Base-by-base conservation (phyloP, 2,888 invertebrate genomes). In the Pomacea canaliculata region DNA sequence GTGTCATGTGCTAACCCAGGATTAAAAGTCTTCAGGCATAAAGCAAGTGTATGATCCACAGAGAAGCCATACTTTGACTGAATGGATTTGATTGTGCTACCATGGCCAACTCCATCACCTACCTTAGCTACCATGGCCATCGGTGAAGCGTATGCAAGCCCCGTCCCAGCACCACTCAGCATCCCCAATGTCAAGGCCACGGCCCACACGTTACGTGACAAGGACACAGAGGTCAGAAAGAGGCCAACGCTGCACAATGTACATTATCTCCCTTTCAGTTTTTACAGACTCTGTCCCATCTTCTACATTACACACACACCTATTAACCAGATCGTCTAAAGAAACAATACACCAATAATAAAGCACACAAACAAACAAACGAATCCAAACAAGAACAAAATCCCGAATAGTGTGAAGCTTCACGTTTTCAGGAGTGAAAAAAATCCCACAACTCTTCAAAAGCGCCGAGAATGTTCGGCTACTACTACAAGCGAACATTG, bases 71-170 rank as follows among this genome's bases (percentile, higher is more conserved):
- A 5, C 37, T 23, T 23, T 23, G 23, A 23, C 23, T 23, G n/a
- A n/a, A n/a, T 23, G 23, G 0, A 0, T 23, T 56, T 56, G 0
- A 7, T 56, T 7, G 1, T 16, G 0, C 51, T 13, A 10, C 51
- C 16, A 56, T 56, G 16, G 37, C 3, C 37, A 37, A 7, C 51
- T 13, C 51, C 51, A 13, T 10, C 10, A 46, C 68, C 3, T 19
- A 68, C 68, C 68, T 37, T 27, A 46, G 68, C 68, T 9, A 46
- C 68, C 27, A 68, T 68, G 27, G 68, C 68, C 68, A 68, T 68
- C 18, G 68, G 68, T 13, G 68, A 68, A 9, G 68, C 68, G 19
- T 68, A 68, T 13, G 68, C 68, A 19, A 68, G 68, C 1, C 68
- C 68, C 1, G 68, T 68, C 7, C 68, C 68, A 27, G 37, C 68